Percentiles rank a stretch among this genome's conserved stretches.
Evolutionary conservation across 2,888 invertebrate genomes (phyloP).

Genomic region (Idaea straminata): DNA sequence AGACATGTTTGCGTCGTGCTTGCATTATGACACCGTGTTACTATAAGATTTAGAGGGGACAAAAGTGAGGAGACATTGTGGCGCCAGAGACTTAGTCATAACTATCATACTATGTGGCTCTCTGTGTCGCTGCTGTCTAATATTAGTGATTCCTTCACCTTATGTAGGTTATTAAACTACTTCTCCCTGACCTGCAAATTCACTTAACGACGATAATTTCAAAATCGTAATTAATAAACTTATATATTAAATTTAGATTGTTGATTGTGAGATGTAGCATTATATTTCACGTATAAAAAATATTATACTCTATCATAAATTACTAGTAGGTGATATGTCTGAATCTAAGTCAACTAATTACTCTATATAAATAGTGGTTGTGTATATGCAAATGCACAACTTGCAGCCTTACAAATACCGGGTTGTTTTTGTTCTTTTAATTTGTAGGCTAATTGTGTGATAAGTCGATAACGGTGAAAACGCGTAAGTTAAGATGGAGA

Average conservation of each 20-base stretch:
- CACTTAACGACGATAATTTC: neutral
- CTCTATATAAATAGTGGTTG: too few species aligned
- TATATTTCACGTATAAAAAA: too few species aligned
- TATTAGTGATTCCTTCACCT: slow-evolving; percentile 3
- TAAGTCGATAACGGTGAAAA: slow-evolving; percentile 44
- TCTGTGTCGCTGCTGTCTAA: slow-evolving; percentile 39
- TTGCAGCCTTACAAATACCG: too few species aligned
- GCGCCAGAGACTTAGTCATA: slow-evolving; percentile 69
- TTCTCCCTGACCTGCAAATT: neutral
- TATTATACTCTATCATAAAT: too few species aligned
- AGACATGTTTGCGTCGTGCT: slow-evolving; percentile 79
- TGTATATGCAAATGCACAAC: too few species aligned
- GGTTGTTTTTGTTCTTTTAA: slow-evolving; percentile 6
- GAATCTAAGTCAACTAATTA: too few species aligned
- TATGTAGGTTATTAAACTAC: neutral
- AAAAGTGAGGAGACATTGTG: slow-evolving; percentile 71
- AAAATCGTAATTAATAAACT: neutral
- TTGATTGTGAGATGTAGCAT: too few species aligned
- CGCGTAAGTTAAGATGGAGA: slow-evolving; percentile 46
- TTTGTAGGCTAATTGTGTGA: slow-evolving; percentile 37
- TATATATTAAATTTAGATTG: too few species aligned
- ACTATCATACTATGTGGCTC: slow-evolving; percentile 41
- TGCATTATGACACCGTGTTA: slow-evolving; percentile 79
- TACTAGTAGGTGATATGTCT: too few species aligned
- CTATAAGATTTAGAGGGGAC: slow-evolving; percentile 77